phyloP scores from a whole-genome alignment of 2,888 invertebrate species.

The Alloscopus bannaensis region DNA sequence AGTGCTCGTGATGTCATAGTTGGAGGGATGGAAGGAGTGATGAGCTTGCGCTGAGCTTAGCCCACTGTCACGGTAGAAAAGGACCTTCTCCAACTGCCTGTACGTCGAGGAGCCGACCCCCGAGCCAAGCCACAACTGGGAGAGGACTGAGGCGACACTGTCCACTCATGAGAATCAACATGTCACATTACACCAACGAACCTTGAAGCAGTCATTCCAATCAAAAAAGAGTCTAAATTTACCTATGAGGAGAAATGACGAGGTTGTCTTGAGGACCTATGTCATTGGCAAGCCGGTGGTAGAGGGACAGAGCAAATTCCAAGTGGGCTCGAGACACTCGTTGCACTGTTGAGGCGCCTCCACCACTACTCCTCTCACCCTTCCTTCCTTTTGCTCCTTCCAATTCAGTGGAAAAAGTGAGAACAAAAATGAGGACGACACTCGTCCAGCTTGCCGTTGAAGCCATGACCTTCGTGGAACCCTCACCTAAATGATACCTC shows the following conservation, averaged over 20 bases:
- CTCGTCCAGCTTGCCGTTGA: no score
- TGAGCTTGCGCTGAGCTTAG: slow-evolving; percentile 72
- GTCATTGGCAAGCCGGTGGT: slow-evolving; percentile 71
- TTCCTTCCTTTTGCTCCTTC: neutral
- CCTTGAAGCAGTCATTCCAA: neutral
- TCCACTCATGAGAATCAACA: slow-evolving; percentile 52
- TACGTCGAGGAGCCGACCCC: slow-evolving; percentile 73
- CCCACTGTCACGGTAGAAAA: slow-evolving; percentile 73
- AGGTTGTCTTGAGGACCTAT: slow-evolving; percentile 71
- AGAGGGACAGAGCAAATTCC: slow-evolving; percentile 74
- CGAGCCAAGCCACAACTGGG: slow-evolving; percentile 74
- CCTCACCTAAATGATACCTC: no score
- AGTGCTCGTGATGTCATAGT: slow-evolving; percentile 41
- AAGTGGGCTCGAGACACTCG: slow-evolving; percentile 73
- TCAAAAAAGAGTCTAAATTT: neutral
- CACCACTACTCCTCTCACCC: slow-evolving; percentile 12
- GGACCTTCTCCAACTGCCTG: slow-evolving; percentile 71
- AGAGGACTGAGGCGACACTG: slow-evolving; percentile 73
- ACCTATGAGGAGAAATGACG: slow-evolving; percentile 73
- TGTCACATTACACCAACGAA: slow-evolving; percentile 19
- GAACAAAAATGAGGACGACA: neutral
- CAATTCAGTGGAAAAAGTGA: no score
- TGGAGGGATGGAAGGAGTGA: slow-evolving; percentile 68
- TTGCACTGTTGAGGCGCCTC: slow-evolving; percentile 24
- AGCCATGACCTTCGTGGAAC: no score